Evolutionary conservation across 1,140 invertebrate species (phyloP), one percentile per base, ranked within the genome.

Genomic region (Ganaspis sp.): DNA sequence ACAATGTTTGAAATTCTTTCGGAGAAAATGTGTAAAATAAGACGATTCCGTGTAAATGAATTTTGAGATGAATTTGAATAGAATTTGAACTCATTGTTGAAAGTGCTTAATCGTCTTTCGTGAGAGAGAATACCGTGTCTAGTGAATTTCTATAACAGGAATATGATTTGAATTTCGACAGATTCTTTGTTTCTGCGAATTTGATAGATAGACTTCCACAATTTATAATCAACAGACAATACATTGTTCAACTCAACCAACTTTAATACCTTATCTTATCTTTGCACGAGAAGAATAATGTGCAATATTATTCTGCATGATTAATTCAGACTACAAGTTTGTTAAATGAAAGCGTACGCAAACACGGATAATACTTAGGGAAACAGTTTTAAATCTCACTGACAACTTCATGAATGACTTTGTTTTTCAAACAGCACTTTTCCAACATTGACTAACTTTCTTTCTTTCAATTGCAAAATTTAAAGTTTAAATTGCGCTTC

Each of bases 161-260:
- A 17, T 49, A 45, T n/a, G 17, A 34, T 34, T 3, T 6, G 29
- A 34, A 17, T 49, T 49, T 49, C 45, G 45, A 49, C 17, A 17
- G n/a, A 49, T 49, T 49, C 45, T 49, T 49, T 49, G 45, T 49
- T 49, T 17, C 15, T 49, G 45, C 45, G 45, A 49, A 49, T 49
- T 49, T 49, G 45, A 49, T 49, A 49, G 45, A 49, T 49, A 49
- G 12, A 45, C n/a, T 49, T 49, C 45, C 45, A 49, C 45, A 49
- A 49, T 49, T 49, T 49, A 49, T n/a, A 49, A 49, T 49, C 45
- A 49, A 49, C 45, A 45, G 42, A 49, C 45, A 17, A n/a, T n/a
- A 49, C n/a, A 49, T 49, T 49, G 45, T 49, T 49, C 12, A n/a
- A 17, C 45, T 49, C n/a, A 49, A 49, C n/a, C 17, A 49, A 49